Evolutionary conservation across 2,888 invertebrate genomes (phyloP).

Genomic region (Mythimna impura): DNA sequence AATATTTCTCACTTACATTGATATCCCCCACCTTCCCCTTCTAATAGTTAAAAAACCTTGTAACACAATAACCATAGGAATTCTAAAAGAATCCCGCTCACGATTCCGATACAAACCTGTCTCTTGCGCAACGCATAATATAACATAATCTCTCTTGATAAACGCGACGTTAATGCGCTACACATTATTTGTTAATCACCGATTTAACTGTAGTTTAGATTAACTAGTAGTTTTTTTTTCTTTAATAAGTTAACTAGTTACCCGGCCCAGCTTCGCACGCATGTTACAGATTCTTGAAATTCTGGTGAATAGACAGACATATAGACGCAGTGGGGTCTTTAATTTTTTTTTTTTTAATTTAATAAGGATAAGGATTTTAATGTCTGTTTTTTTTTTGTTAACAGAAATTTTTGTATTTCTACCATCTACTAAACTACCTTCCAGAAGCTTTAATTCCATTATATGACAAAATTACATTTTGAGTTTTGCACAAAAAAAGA

Average conservation of each 20-base stretch:
- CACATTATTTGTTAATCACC: constrained; percentile 76
- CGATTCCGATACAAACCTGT: constrained; percentile 43
- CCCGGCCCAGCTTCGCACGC: no score
- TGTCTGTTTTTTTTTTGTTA: neutral
- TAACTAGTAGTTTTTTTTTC: constrained; percentile 45
- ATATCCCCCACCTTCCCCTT: neutral
- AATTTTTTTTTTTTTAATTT: no score
- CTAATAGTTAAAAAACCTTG: neutral
- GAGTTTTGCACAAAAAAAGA: neutral
- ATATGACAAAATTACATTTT: no score
- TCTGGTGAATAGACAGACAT: no score
- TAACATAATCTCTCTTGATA: constrained; percentile 71
- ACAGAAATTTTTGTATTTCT: neutral
- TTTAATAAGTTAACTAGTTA: constrained; percentile 8
- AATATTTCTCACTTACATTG: no score
- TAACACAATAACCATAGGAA: constrained; percentile 25
- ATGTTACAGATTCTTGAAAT: no score
- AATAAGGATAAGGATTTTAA: neutral
- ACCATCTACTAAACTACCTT: no score
- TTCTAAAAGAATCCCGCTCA: constrained; percentile 48
- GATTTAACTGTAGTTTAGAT: constrained; percentile 68
- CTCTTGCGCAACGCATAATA: constrained; percentile 67
- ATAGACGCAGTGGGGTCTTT: no score
- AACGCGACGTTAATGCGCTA: constrained; percentile 75
- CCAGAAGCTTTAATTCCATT: no score